Evolutionary conservation across 2,113 vertebrate genomes (phyloP).

Genomic region (Ceuthmochares aereus): DNA sequence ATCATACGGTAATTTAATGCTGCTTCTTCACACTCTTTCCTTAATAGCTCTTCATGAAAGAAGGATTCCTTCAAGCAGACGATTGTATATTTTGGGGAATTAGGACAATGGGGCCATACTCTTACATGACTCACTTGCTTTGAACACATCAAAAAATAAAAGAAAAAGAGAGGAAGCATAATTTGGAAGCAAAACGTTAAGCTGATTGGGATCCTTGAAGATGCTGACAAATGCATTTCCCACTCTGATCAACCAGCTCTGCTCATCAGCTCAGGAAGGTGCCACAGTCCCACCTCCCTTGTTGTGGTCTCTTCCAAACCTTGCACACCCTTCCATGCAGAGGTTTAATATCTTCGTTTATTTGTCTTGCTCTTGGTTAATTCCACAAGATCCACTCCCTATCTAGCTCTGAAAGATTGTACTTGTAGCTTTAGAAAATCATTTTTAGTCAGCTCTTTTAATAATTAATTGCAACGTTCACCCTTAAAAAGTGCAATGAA

Average conservation of each 20-base stretch:
- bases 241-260: neutral
- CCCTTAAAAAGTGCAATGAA: slow-evolving; percentile 3
- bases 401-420: neutral
- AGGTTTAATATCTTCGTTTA: neutral
- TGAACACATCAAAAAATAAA: neutral
- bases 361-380: neutral
- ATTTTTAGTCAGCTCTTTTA: neutral
- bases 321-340: neutral
- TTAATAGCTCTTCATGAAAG: neutral
- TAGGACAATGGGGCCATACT: neutral
- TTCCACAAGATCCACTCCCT: neutral
- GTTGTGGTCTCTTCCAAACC: neutral
- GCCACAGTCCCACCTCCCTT: neutral
- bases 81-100: neutral
- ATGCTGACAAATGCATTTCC: neutral
- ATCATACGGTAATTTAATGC: neutral
- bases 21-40: neutral
- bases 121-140: neutral
- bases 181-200: neutral
- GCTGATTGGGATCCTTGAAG: neutral
- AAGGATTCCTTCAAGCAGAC: neutral
- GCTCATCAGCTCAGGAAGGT: neutral
- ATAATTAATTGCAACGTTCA: neutral
- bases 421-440: neutral
- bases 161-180: neutral